Conservation (phyloP, 2,797 vertebrate genomes). For the Naso thynnoides region DNA sequence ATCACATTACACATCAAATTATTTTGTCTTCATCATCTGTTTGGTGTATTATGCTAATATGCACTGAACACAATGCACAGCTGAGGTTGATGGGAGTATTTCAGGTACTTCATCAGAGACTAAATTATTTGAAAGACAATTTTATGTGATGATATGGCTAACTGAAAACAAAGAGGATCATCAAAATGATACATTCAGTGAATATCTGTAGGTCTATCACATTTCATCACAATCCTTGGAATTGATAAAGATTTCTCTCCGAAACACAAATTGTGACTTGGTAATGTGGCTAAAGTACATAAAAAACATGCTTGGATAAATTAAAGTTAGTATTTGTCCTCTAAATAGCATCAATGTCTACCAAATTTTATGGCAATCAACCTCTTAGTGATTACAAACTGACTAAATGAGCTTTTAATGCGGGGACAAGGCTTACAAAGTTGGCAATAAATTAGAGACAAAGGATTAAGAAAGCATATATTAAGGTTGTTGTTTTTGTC, state of each 20-base stretch:
- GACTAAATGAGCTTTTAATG: background rate
- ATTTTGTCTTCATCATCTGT: too few species aligned
- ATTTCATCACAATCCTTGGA: background rate
- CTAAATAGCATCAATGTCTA: background rate
- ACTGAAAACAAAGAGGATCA: too few species aligned
- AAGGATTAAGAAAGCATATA: background rate
- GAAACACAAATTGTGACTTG: background rate
- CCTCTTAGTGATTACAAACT: background rate
- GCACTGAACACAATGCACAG: background rate
- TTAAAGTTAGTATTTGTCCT: background rate
- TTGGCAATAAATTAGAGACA: background rate
- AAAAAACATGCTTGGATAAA: background rate
- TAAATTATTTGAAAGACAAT: too few species aligned
- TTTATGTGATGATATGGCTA: background rate
- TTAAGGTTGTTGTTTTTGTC: background rate
- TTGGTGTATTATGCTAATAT: background rate
- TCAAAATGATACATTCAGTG: background rate
- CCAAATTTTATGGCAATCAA: background rate
- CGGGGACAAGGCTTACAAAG: background rate
- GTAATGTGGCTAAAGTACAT: too few species aligned
- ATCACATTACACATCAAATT: too few species aligned
- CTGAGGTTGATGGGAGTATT: background rate
- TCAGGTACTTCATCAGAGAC: too few species aligned
- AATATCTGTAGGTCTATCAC: too few species aligned
- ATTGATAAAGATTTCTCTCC: background rate